Evolutionary conservation across 2,113 vertebrate genomes (phyloP).

Genomic region (Varanus salvator): DNA sequence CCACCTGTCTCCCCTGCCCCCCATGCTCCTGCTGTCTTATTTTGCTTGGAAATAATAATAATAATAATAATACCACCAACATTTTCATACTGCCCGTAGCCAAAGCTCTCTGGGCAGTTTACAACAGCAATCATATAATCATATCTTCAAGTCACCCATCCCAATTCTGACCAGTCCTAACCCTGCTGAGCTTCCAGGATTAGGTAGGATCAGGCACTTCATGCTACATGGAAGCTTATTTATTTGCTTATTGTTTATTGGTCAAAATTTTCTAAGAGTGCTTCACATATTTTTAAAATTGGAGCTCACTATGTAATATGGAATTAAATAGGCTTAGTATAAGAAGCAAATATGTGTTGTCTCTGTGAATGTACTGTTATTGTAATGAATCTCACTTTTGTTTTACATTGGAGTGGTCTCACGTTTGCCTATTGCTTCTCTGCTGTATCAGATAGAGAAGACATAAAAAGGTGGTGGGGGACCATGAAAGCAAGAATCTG

Average conservation of each 20-base stretch:
- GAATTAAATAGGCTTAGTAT: background rate
- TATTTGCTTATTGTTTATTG: too few relatives aligned
- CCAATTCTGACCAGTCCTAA: too few relatives aligned
- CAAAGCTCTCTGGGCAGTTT: too few relatives aligned
- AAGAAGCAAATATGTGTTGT: background rate
- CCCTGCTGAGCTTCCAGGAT: too few relatives aligned
- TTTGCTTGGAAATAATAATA: background rate
- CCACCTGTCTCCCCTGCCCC: too few relatives aligned
- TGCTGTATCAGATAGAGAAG: background rate
- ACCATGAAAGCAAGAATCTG: background rate
- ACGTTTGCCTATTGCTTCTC: background rate
- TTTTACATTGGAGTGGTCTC: background rate
- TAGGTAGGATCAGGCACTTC: too few relatives aligned
- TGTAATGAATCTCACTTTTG: background rate
- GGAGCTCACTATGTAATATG: background rate
- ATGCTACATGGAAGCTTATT: too few relatives aligned
- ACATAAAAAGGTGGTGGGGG: background rate
- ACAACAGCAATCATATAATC: too few relatives aligned
- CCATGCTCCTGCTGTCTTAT: background rate
- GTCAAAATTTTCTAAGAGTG: background rate
- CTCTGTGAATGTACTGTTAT: background rate
- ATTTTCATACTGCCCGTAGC: too few relatives aligned
- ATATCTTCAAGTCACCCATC: too few relatives aligned
- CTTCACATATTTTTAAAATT: background rate
- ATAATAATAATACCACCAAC: too few relatives aligned